These are phyloP conservation scores for Rotaria macrura DNA, from an alignment of 2,888 invertebrate genomes.

Conservation along the genomic window DNA sequence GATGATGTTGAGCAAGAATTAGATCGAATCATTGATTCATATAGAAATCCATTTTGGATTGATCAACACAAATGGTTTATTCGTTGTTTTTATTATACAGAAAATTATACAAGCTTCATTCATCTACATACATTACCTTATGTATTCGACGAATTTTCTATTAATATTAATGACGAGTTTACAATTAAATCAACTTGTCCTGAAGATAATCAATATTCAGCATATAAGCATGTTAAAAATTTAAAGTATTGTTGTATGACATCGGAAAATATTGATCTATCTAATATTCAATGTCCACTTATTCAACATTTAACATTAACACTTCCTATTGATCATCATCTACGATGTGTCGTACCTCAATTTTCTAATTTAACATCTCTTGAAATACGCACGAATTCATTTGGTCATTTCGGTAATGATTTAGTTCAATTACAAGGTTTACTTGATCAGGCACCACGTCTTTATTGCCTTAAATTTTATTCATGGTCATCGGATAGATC, in stretches of 20 bases:
- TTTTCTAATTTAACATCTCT: not conserved
- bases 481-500: not conserved
- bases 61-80: not conserved
- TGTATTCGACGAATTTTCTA: not conserved
- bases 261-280: not conserved
- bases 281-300: not conserved
- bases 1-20: not conserved
- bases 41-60: not conserved
- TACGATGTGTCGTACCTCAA: not conserved
- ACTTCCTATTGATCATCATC: not conserved
- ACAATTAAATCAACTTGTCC: not conserved
- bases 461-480: not conserved
- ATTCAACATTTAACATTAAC: not conserved
- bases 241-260: not conserved
- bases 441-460: not conserved
- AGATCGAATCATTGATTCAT: not conserved
- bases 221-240: not conserved
- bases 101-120: not conserved
- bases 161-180: not conserved
- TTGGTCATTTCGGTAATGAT: not conserved
- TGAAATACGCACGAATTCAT: not conserved
- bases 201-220: not conserved
- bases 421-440: not conserved
- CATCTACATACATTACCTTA: not conserved
- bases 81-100: not conserved